These are phyloP conservation scores for Calliopum simillimum DNA, from an alignment of 2,888 invertebrate genomes.

Conservation along the genomic window DNA sequence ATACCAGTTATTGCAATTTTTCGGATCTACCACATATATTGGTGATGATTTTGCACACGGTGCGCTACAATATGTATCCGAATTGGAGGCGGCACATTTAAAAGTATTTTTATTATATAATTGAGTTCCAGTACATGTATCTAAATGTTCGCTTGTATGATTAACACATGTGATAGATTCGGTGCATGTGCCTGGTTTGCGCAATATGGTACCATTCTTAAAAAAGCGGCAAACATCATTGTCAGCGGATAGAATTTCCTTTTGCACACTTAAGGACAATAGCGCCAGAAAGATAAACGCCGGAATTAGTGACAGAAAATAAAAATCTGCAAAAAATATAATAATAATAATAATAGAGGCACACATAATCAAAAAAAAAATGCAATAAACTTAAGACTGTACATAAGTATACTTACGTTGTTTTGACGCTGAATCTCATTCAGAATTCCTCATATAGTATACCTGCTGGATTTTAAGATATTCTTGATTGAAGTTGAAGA, in stretches of 20 bases:
- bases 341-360: no score
- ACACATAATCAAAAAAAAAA: no score
- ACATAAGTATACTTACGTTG: no score
- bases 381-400: no score
- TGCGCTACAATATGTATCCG: conserved; percentile 50
- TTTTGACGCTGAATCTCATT: no score
- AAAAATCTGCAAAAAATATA: not conserved
- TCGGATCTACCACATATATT: conserved; percentile 48
- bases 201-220: conserved; percentile 49
- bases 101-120: conserved; percentile 34
- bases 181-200: conserved; percentile 55
- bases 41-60: conserved; percentile 47
- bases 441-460: no score
- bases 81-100: conserved; percentile 36
- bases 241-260: conserved; percentile 30
- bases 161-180: conserved; percentile 50
- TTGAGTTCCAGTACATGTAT: conserved; percentile 19
- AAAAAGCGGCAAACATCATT: conserved; percentile 56
- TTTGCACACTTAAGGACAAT: conserved; percentile 2
- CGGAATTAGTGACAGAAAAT: not conserved
- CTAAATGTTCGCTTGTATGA: conserved; percentile 27
- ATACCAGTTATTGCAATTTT: conserved; percentile 56
- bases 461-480: no score
- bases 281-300: not conserved
- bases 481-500: no score